A percentile compares a stretch with the other conserved stretches of the same genome.
Conservation (phyloP, 2,888 invertebrate genomes). For the Rosalia funebris region DNA sequence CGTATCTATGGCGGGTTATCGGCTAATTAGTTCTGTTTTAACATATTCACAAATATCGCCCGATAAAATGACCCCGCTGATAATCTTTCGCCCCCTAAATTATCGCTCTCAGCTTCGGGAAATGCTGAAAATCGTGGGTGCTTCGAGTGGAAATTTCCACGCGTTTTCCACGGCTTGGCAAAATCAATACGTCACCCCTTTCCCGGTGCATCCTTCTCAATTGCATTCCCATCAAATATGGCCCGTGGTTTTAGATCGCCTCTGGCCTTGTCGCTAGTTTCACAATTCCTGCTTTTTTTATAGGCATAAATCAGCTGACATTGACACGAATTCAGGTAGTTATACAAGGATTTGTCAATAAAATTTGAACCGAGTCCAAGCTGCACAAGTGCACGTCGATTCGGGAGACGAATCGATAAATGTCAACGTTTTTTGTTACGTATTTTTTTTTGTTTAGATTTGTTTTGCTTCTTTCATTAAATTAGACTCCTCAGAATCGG, state of each 20-base stretch:
- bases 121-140: background rate
- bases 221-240: background rate
- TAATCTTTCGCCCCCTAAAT: background rate
- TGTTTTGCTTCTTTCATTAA: too few species aligned
- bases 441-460: too few species aligned
- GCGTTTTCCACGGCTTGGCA: conserved; percentile 4
- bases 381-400: too few species aligned
- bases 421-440: too few species aligned
- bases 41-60: conserved; percentile 5
- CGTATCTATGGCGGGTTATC: background rate
- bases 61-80: background rate
- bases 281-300: background rate
- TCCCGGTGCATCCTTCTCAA: background rate
- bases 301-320: conserved; percentile 15
- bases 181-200: conserved; percentile 18
- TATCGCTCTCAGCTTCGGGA: conserved; percentile 1
- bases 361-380: conserved; percentile 15
- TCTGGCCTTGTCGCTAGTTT: background rate
- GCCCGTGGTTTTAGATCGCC: background rate
- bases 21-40: background rate
- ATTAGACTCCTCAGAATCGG: too few species aligned
- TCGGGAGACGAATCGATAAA: too few species aligned
- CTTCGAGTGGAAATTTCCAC: conserved; percentile 22
- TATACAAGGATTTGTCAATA: conserved; percentile 15
- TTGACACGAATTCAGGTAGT: background rate